Percentiles rank a stretch among this genome's conserved stretches.
phyloP scores from a whole-genome alignment of 2,797 vertebrate species.

The Ispidina picta region DNA sequence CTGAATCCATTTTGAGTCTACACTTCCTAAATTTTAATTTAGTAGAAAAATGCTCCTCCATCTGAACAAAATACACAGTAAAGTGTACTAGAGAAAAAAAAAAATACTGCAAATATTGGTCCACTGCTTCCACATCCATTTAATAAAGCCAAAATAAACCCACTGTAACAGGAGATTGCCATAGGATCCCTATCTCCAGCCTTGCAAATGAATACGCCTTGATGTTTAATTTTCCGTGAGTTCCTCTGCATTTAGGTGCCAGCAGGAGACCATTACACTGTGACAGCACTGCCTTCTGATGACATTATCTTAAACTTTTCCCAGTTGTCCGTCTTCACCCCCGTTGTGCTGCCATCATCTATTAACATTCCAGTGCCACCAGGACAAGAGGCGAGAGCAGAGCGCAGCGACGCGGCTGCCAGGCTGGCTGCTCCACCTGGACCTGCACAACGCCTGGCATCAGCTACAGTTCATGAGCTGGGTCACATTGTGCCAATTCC shows the following conservation, averaged over 20 bases:
- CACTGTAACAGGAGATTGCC: slow-evolving; percentile 21
- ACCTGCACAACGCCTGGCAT: neutral
- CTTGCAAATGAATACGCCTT: slow-evolving; percentile 64
- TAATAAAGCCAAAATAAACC: slow-evolving; percentile 11
- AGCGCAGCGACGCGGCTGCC: no score
- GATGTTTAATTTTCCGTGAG: slow-evolving; percentile 70
- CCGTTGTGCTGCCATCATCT: no score
- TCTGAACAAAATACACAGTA: neutral
- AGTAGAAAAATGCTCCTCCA: neutral
- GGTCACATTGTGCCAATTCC: neutral
- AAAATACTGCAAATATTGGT: neutral
- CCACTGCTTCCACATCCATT: neutral
- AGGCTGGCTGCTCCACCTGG: slow-evolving; percentile 10
- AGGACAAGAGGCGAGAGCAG: no score
- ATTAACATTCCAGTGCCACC: no score
- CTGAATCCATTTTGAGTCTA: neutral
- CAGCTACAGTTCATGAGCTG: slow-evolving; percentile 16
- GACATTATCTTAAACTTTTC: slow-evolving; percentile 72
- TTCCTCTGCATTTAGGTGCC: slow-evolving; percentile 60
- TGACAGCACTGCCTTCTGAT: slow-evolving; percentile 65
- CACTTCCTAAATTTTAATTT: neutral
- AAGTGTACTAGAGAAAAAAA: neutral
- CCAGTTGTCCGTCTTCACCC: neutral
- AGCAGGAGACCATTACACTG: slow-evolving; percentile 57
- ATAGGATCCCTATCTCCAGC: slow-evolving; percentile 24